Evolutionary conservation across 2,113 vertebrate species (phyloP), one percentile per base, ranked within the genome.

Genomic region (Agapornis roseicollis): DNA sequence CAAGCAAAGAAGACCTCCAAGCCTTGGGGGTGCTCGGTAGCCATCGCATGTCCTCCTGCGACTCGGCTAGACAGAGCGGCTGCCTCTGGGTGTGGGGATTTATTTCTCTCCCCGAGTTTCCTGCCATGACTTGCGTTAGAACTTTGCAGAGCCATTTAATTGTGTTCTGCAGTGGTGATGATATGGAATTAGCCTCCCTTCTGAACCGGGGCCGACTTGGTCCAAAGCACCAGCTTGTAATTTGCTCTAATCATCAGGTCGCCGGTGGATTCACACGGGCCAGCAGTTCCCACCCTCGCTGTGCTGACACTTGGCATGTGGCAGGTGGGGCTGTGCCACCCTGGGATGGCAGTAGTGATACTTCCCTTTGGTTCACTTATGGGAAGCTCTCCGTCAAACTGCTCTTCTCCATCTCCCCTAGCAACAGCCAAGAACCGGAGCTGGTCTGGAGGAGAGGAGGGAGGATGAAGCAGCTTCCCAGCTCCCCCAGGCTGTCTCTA

Each of bases 91-190:
- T 79, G 81, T 80, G 74, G 70, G 81, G 92, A 72, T 89, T 82
- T 72, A 22, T 76, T 53, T 68, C 39, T 70, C 63, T 33, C 24
- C 29, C 55, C 35, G 65, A 64, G 79, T 80, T 87, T 95, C 92
- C 33, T 95, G 95, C 89, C 74, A 17, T 31, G 82, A 96, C 96
- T 96, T 93, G 96, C 0, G 1, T 76, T 72, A 79, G 91, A 94
- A 93, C 88, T 96, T 82, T 7, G 90, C 92, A 88, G 90, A 95
- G 93, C 88, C 93, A 94, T 78, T 95, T 91, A 97, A 95, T 94
- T 97, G 93, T 1, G 0, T 65, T 96, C 92, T 96, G 95, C 1
- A 53, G 90, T 44, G 63, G 58, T 56, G 92, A 88, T 77, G 93
- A 96, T 79, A 69, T n/a, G 85, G 93, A 97, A 94, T 82, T 50